Conservation (phyloP, 2,888 invertebrate species). For the Hirtodrosophila alboralis region DNA sequence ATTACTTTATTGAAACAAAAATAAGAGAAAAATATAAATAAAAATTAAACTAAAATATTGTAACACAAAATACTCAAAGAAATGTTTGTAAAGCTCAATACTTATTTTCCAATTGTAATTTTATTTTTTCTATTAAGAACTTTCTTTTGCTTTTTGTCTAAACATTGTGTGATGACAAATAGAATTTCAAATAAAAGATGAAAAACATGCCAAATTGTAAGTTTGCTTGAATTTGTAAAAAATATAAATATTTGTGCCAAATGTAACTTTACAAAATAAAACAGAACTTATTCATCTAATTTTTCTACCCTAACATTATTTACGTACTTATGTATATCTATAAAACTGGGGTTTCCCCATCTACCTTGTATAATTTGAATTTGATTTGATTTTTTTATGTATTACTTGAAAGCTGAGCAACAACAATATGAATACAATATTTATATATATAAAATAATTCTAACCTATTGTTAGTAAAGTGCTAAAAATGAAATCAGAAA, state of each 20-base stretch:
- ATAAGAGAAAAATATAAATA: no score
- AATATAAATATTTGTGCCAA: slow-evolving; percentile 38
- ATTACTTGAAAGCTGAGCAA: slow-evolving; percentile 16
- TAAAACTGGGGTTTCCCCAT: background rate
- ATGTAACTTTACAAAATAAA: no score
- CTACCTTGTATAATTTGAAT: slow-evolving; percentile 10
- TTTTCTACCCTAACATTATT: slow-evolving; percentile 5
- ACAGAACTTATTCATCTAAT: no score
- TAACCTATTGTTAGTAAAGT: slow-evolving; percentile 39
- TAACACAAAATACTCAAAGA: slow-evolving; percentile 35
- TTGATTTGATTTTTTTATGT: slow-evolving; percentile 9
- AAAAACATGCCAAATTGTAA: slow-evolving; percentile 16
- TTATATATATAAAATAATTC: slow-evolving; percentile 18
- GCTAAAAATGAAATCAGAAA: slow-evolving; percentile 41
- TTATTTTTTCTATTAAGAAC: slow-evolving; percentile 9
- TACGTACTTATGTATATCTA: background rate
- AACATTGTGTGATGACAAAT: slow-evolving; percentile 6
- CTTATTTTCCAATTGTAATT: slow-evolving; percentile 21
- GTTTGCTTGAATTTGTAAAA: slow-evolving; percentile 4
- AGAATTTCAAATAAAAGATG: background rate
- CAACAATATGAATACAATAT: no score
- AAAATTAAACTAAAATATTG: slow-evolving; percentile 36
- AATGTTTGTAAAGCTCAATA: slow-evolving; percentile 34
- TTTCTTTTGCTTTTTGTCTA: slow-evolving; percentile 3
- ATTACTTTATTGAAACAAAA: slow-evolving; percentile 70